Percentiles rank a stretch among this genome's conserved stretches.
Conservation (phyloP, 2,888 invertebrate genomes). For the Machimus rusticus region DNA sequence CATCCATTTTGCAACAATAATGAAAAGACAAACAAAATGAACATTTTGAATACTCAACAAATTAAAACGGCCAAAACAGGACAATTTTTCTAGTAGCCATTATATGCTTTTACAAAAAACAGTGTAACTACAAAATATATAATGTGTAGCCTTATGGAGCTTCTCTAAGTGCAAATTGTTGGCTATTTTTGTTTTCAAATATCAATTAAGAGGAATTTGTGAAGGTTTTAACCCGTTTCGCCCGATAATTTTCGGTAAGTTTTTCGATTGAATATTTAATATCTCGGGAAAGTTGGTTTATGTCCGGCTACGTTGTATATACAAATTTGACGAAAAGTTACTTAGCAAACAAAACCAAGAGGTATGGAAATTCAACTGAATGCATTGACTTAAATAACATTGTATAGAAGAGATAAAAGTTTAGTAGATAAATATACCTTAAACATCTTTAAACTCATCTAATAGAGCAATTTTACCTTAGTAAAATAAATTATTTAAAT, state of each 20-base stretch:
- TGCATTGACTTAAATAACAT: too few relatives aligned
- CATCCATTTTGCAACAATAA: constrained; percentile 30
- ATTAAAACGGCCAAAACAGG: background rate
- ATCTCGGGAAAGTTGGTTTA: too few relatives aligned
- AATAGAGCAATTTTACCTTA: too few relatives aligned
- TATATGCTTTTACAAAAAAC: background rate
- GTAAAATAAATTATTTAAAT: too few relatives aligned
- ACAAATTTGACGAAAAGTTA: too few relatives aligned
- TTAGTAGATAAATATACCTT: too few relatives aligned
- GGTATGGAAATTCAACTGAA: too few relatives aligned
- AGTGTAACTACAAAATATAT: background rate
- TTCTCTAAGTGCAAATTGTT: background rate
- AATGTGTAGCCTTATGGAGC: background rate
- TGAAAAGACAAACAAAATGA: background rate
- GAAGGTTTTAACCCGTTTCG: background rate
- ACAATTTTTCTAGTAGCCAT: background rate
- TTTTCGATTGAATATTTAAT: background rate
- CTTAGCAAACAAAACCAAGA: too few relatives aligned
- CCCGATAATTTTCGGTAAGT: background rate
- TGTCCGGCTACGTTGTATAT: too few relatives aligned
- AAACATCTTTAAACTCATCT: too few relatives aligned
- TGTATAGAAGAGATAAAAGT: too few relatives aligned
- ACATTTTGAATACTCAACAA: background rate
- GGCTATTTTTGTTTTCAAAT: background rate
- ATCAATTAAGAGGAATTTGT: background rate